A percentile compares a stretch with the other conserved stretches of the same genome.
Conservation (phyloP, 1,140 invertebrate species). For the Aleiodes sp. region DNA sequence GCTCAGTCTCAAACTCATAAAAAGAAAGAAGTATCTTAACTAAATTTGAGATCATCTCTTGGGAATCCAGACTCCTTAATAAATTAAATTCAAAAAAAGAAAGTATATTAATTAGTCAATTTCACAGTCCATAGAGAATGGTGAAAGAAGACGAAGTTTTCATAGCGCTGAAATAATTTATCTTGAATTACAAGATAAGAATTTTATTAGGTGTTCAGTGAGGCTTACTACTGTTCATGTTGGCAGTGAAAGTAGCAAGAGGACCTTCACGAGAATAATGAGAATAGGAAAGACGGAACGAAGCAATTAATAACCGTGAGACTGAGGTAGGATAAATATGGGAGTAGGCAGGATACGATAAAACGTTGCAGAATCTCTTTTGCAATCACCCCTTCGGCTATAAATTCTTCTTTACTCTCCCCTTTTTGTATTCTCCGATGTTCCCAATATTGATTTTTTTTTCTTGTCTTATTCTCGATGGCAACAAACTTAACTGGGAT, state of each 20-base stretch:
- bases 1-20: no score
- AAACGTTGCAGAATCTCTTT: not conserved
- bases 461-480: not conserved
- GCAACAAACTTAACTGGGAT: not conserved
- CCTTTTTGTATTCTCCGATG: not conserved
- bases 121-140: no score
- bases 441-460: constrained; percentile 1
- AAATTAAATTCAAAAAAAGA: no score
- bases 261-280: not conserved
- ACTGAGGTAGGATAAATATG: constrained; percentile 5
- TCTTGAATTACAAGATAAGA: not conserved
- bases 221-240: no score
- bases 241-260: no score
- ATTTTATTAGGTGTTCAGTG: no score
- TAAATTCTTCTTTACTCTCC: not conserved
- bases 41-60: no score
- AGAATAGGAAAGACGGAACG: not conserved
- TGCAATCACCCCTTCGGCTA: not conserved
- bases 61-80: no score
- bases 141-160: no score
- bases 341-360: constrained; percentile 2
- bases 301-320: not conserved
- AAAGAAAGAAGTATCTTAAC: no score
- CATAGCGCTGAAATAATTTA: no score
- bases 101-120: no score